Evolutionary conservation across 1,140 invertebrate species (phyloP).

Genomic region (Lasaia peninsularis): DNA sequence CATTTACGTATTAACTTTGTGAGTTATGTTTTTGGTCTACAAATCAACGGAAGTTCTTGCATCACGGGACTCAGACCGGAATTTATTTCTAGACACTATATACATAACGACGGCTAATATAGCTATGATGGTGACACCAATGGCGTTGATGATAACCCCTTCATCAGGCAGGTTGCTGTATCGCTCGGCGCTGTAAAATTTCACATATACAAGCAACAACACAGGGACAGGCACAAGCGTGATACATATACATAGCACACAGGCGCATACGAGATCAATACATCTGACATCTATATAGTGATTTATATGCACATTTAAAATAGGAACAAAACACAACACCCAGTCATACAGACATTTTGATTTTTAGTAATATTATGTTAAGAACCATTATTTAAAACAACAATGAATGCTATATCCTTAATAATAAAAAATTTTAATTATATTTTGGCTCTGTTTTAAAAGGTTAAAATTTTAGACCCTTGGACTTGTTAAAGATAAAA

Average conservation of each 20-base stretch:
- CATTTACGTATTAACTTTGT: neutral
- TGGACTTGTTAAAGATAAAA: no score
- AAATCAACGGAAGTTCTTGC: conserved; percentile 69
- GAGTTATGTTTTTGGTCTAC: conserved; percentile 34
- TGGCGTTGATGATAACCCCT: conserved; percentile 85
- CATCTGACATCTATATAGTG: neutral
- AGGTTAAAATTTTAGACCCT: no score
- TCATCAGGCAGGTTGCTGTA: conserved; percentile 83
- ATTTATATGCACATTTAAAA: neutral
- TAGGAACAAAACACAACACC: no score
- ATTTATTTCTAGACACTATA: conserved; percentile 67
- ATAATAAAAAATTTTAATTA: no score
- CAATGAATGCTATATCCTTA: no score
- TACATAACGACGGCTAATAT: conserved; percentile 82
- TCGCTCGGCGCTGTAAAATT: conserved; percentile 75
- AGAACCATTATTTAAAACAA: no score
- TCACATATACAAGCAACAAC: conserved; percentile 55
- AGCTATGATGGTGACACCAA: conserved; percentile 84
- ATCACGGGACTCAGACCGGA: conserved; percentile 52
- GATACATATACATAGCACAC: conserved; percentile 22
- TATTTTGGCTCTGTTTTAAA: no score
- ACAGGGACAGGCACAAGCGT: conserved; percentile 33
- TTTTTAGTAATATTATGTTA: no score
- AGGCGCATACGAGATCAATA: neutral
- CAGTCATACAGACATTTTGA: no score